These are phyloP conservation scores for Lithophane semibrunnea DNA, from an alignment of 2,888 invertebrate species.

Conservation along the genomic window DNA sequence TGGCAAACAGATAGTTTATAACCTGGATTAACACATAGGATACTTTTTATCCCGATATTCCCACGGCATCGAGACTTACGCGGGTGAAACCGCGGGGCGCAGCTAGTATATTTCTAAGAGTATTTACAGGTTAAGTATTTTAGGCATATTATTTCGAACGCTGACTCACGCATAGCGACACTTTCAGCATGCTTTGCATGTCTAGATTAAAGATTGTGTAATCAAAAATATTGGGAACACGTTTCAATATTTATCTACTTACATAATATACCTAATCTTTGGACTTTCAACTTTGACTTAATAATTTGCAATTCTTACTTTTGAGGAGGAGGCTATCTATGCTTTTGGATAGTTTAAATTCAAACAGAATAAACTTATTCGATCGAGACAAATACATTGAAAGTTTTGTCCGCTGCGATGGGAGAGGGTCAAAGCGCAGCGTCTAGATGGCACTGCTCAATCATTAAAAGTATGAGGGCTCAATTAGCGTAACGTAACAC, in stretches of 20 bases:
- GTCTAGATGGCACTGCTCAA: background rate
- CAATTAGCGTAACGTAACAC: no score
- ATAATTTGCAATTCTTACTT: constrained; percentile 22
- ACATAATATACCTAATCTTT: background rate
- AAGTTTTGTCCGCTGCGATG: background rate
- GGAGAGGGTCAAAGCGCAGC: background rate
- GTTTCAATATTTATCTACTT: constrained; percentile 5
- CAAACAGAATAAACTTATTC: no score
- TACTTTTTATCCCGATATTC: no score
- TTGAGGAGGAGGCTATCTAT: background rate
- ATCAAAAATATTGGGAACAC: constrained; percentile 32
- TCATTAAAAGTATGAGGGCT: no score
- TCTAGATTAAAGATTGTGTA: constrained; percentile 8
- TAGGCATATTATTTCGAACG: background rate
- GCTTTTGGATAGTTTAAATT: background rate
- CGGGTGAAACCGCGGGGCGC: no score
- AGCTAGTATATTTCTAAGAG: no score
- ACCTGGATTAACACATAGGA: no score
- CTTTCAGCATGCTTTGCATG: background rate
- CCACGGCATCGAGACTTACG: no score
- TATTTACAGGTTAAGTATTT: no score
- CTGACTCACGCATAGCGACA: constrained; percentile 27
- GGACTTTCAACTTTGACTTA: constrained; percentile 29
- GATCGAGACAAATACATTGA: background rate
- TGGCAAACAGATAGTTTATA: no score